Evolutionary conservation across 1,140 invertebrate genomes (phyloP).

Genomic region (Nymphalis io): DNA sequence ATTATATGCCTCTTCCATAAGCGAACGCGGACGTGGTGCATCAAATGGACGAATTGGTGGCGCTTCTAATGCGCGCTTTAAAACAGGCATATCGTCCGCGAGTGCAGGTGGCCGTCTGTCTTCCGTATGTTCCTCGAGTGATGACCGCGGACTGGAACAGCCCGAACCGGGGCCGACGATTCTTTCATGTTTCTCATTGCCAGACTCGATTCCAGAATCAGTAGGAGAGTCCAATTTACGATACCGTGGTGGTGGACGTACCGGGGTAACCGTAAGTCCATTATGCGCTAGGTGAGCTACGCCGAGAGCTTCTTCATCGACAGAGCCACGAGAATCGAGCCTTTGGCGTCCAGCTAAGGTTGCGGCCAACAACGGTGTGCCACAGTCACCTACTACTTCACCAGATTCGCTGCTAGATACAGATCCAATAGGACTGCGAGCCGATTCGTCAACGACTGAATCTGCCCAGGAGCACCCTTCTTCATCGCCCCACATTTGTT

Average conservation of each 20-base stretch:
- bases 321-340: conserved; percentile 87
- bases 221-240: conserved; percentile 93
- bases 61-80: conserved; percentile 94
- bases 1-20: conserved; percentile 97
- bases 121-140: conserved; percentile 88
- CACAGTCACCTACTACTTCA: conserved; percentile 84
- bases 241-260: conserved; percentile 83
- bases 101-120: conserved; percentile 82
- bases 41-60: conserved; percentile 90
- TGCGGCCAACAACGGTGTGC: conserved; percentile 88
- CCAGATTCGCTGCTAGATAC: conserved; percentile 91
- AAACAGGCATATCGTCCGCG: conserved; percentile 95
- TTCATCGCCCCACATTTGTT: conserved; percentile 85
- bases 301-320: conserved; percentile 88
- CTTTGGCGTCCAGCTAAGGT: conserved; percentile 88
- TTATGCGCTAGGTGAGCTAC: conserved; percentile 85
- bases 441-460: conserved; percentile 88
- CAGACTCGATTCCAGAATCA: conserved; percentile 95
- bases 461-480: conserved; percentile 87
- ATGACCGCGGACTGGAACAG: conserved; percentile 92
- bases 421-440: conserved; percentile 91
- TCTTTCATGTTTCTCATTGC: conserved; percentile 92
- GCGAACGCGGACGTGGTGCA: conserved; percentile 84
- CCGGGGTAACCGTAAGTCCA: conserved; percentile 84
- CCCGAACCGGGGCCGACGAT: conserved; percentile 88